These are phyloP conservation scores for Anabas testudineus DNA, from an alignment of 2,797 vertebrate genomes.

Conservation along the genomic window DNA sequence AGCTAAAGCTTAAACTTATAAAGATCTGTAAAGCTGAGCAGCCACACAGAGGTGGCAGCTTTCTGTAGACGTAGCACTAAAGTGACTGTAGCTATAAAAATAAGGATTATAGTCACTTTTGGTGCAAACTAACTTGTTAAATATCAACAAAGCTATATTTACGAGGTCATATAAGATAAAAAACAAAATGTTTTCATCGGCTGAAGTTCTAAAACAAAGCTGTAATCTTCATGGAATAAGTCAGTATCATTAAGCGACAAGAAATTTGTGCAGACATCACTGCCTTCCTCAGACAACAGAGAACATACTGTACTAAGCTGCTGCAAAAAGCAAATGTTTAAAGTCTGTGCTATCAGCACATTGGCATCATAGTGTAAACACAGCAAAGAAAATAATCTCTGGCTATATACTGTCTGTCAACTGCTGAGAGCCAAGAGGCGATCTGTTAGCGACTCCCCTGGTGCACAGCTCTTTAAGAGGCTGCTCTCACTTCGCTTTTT, in stretches of 20 bases:
- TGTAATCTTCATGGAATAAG: not conserved
- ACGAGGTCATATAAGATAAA: not conserved
- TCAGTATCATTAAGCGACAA: not conserved
- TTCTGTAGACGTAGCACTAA: no score
- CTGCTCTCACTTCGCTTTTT: conserved; percentile 40
- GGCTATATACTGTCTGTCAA: conserved; percentile 20
- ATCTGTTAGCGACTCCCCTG: conserved; percentile 24
- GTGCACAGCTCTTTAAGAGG: conserved; percentile 20
- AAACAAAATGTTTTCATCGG: not conserved
- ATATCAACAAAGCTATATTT: not conserved
- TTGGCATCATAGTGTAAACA: conserved; percentile 16
- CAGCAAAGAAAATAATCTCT: not conserved
- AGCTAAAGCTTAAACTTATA: no score
- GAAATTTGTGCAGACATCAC: conserved; percentile 5
- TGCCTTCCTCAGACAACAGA: conserved; percentile 12
- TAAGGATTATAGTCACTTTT: no score
- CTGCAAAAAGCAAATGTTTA: conserved; percentile 22
- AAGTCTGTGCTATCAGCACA: conserved; percentile 10
- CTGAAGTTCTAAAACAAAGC: no score
- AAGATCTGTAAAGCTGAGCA: no score
- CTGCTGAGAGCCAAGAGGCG: not conserved
- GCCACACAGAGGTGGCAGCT: no score
- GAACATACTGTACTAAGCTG: not conserved
- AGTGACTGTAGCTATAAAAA: no score
- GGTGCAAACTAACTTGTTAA: not conserved